Conservation (phyloP, 2,888 invertebrate genomes). For the Morinoia aosen region DNA sequence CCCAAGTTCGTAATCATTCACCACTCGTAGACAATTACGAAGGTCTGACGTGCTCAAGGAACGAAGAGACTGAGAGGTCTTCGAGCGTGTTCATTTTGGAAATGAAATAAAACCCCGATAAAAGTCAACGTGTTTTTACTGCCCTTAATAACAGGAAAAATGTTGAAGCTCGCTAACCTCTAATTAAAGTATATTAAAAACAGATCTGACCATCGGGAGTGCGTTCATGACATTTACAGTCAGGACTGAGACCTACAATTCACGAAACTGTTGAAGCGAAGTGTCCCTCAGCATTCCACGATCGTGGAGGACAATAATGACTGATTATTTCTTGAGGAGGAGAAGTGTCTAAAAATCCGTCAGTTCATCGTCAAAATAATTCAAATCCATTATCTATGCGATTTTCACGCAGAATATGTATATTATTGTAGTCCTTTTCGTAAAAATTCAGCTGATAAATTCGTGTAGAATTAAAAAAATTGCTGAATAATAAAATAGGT, state of each 20-base stretch:
- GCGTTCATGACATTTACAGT: neutral
- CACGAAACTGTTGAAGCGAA: neutral
- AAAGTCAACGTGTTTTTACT: slow-evolving; percentile 12
- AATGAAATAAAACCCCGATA: neutral
- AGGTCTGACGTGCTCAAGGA: neutral
- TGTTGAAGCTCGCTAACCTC: neutral
- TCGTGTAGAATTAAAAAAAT: no score
- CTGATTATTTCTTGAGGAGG: neutral
- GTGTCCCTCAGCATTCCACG: neutral
- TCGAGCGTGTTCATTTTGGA: neutral
- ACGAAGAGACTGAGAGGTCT: neutral
- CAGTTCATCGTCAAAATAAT: neutral
- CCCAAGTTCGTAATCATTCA: neutral
- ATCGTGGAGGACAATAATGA: neutral
- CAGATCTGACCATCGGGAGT: neutral
- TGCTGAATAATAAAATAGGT: no score
- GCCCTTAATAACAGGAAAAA: neutral
- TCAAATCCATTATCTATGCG: no score
- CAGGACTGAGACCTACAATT: neutral
- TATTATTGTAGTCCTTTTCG: no score
- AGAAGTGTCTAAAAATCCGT: neutral
- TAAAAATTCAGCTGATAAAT: no score
- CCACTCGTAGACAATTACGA: neutral
- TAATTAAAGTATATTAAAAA: neutral
- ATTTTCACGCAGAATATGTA: no score